Percentiles rank a stretch among this genome's conserved stretches.
Conservation (phyloP, 1,140 invertebrate genomes). For the Adoxophyes honmai region DNA sequence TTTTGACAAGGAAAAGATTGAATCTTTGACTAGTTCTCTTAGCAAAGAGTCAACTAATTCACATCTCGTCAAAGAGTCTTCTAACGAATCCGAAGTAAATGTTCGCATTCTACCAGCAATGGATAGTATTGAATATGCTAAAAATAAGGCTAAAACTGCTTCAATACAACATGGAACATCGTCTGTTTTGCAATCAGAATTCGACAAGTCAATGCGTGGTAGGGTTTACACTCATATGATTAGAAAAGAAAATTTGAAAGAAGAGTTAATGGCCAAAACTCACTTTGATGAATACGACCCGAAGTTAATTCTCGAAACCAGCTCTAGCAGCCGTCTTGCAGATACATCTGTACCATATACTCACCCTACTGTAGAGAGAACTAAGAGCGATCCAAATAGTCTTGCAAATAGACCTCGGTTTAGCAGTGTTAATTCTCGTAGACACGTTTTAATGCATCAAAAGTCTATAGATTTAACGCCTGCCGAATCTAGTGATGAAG, state of each 20-base stretch:
- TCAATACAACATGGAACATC: conserved; percentile 46
- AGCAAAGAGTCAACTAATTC: conserved; percentile 60
- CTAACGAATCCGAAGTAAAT: conserved; percentile 77
- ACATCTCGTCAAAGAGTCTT: conserved; percentile 73
- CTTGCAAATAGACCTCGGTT: conserved; percentile 82
- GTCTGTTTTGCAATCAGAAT: conserved; percentile 77
- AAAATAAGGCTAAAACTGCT: conserved; percentile 67
- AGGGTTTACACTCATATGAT: conserved; percentile 75
- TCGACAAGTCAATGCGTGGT: conserved; percentile 78
- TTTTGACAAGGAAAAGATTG: conserved; percentile 84
- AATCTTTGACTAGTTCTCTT: conserved; percentile 79
- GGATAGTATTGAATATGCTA: conserved; percentile 78
- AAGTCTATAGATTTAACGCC: conserved; percentile 91
- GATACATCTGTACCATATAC: conserved; percentile 72
- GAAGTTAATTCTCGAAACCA: conserved; percentile 73
- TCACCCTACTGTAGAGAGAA: conserved; percentile 87
- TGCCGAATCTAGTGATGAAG: conserved; percentile 88
- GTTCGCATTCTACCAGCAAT: conserved; percentile 73
- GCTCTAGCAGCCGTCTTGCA: conserved; percentile 70
- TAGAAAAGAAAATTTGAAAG: conserved; percentile 78
- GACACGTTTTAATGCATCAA: conserved; percentile 89
- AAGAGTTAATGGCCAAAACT: conserved; percentile 80
- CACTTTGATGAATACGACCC: conserved; percentile 82
- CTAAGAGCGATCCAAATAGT: conserved; percentile 90
- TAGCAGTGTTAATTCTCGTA: conserved; percentile 81